Base-by-base conservation (phyloP, 2,888 invertebrate species). In the Tryphoninae sp. region DNA sequence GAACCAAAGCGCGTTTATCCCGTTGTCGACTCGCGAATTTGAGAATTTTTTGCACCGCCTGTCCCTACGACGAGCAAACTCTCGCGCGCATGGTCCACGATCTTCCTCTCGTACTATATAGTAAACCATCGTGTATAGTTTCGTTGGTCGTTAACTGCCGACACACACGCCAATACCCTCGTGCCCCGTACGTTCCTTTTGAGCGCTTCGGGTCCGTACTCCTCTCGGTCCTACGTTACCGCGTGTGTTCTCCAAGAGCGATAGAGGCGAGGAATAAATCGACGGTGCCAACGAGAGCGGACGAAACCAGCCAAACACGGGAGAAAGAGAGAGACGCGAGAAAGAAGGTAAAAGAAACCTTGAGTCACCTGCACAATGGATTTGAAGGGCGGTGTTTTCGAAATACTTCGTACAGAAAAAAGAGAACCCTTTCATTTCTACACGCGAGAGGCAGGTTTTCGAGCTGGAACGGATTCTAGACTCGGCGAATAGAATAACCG, bases 301-400 rank as follows among this genome's bases (percentile, higher is more conserved):
- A 45, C 9, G 45, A 45, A 13, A 45, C 11, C 2, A 13, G 13
- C 9, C 2, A 45, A 45, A 13, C 9, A 11, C 11, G 11, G 13
- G 45, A 45, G 13, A 45, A 45, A 45, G 45, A 45, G 45, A 45
- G 45, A 45, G 45, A 45, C 11, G 11, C 9, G 11, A 45, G 45
- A 45, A 13, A 13, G 45, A 45, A 45, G 13, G 45, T 13, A 45
- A 71, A 55, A 55, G 55, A 61, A 55, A 55, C 82, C 82, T 82
- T 82, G 82, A 82, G 65, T 80, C 79, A 82, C 82, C 73, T 82
- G 82, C 75, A 77, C 80, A 80, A 80, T 80, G 73, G 69, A 76
- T 82, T 79, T 62, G 62, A 76, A 80, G 80, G 77, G 69, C 40
- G 62, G 13, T 6, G 49, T 79, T 76, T 61, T 76, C 61, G 40